phyloP scores from a whole-genome alignment of 2,888 invertebrate genomes.

The Agrenia bidenticulata region DNA sequence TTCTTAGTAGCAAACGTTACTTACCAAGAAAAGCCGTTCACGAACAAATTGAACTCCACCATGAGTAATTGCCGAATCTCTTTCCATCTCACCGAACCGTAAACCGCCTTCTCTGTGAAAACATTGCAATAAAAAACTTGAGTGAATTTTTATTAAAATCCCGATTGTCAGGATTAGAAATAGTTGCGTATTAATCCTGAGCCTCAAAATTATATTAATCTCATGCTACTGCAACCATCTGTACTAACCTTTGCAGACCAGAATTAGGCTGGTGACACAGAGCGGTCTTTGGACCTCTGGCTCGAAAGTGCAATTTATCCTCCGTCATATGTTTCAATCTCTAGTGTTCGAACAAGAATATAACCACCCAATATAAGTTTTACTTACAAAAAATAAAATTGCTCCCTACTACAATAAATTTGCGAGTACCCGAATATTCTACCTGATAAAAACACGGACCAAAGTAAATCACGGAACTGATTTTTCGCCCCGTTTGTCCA shows the following conservation, averaged over 20 bases:
- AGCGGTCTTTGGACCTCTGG: slow-evolving; percentile 62
- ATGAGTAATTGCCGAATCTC: slow-evolving; percentile 66
- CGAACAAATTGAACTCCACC: slow-evolving; percentile 64
- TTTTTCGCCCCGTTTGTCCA: slow-evolving; percentile 63
- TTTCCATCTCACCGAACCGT: slow-evolving; percentile 67
- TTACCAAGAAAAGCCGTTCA: slow-evolving; percentile 62
- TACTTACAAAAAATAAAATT: not conserved
- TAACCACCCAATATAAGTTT: not conserved
- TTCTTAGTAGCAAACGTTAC: too few relatives aligned
- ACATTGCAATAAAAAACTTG: too few relatives aligned
- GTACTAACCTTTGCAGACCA: slow-evolving; percentile 59
- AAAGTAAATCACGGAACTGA: slow-evolving; percentile 61
- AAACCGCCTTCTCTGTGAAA: slow-evolving; percentile 62
- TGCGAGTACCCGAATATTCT: not conserved
- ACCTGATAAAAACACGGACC: slow-evolving; percentile 60
- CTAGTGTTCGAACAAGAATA: too few relatives aligned
- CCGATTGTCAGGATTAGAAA: too few relatives aligned
- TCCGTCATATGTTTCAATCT: slow-evolving; percentile 67
- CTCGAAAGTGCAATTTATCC: slow-evolving; percentile 64
- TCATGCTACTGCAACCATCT: too few relatives aligned
- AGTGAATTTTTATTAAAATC: not conserved
- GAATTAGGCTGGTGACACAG: slow-evolving; percentile 66
- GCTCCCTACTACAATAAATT: not conserved
- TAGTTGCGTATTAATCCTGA: not conserved
- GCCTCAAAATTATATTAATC: too few relatives aligned